Percentiles rank a stretch among this genome's conserved stretches.
phyloP scores from a whole-genome alignment of 2,113 vertebrate genomes.

The Grammomys dolichurus region DNA sequence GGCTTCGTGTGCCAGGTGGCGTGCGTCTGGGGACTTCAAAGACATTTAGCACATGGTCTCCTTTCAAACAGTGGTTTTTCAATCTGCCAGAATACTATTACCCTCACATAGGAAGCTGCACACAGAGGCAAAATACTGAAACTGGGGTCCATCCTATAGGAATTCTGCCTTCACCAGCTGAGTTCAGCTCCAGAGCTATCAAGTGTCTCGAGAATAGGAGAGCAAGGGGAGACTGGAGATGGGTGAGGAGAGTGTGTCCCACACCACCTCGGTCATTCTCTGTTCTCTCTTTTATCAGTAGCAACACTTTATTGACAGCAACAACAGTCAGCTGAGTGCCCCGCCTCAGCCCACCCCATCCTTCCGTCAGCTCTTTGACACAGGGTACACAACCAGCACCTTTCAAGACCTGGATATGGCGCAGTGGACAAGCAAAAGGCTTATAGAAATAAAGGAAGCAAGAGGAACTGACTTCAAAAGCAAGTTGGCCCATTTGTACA shows the following conservation, averaged over 20 bases:
- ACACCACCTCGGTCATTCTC: not conserved
- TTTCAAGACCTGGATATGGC: not conserved
- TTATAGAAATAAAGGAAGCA: not conserved
- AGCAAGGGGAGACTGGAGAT: not conserved
- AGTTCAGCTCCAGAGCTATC: not conserved
- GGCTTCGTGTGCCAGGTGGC: not conserved
- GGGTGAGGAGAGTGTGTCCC: too few relatives aligned
- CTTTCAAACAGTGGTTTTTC: not conserved
- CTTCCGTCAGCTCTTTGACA: not conserved
- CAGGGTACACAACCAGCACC: not conserved
- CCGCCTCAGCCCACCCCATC: not conserved
- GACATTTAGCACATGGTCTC: not conserved
- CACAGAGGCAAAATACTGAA: not conserved
- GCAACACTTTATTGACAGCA: not conserved
- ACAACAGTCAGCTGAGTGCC: not conserved
- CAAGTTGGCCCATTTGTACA: slow-evolving; percentile 5
- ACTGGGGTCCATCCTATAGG: not conserved
- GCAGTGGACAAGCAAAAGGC: not conserved
- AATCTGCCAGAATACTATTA: not conserved
- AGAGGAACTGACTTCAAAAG: slow-evolving; percentile 35
- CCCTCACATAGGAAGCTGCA: not conserved
- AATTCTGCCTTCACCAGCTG: not conserved
- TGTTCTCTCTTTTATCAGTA: not conserved
- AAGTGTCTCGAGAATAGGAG: not conserved
- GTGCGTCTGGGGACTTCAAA: not conserved